These are phyloP conservation scores for Eristalis pertinax DNA, from an alignment of 2,888 invertebrate species.

Conservation along the genomic window DNA sequence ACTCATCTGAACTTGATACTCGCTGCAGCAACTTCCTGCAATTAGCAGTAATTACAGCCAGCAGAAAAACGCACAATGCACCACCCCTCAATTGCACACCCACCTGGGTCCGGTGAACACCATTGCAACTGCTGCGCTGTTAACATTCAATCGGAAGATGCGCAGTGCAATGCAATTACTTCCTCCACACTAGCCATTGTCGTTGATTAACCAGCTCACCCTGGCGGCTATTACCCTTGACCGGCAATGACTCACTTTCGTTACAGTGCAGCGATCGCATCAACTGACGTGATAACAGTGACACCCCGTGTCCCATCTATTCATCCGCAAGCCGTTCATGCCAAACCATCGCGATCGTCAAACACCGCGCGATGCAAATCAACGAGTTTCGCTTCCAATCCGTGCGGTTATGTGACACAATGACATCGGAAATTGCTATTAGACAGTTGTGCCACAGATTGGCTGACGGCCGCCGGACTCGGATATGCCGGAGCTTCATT, in stretches of 20 bases:
- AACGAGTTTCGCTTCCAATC: neutral
- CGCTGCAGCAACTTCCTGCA: neutral
- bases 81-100: neutral
- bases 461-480: neutral
- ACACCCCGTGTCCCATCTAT: neutral
- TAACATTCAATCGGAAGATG: neutral
- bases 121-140: neutral
- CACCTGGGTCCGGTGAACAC: neutral
- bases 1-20: too few relatives aligned
- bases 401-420: neutral
- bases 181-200: neutral
- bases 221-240: neutral
- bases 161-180: neutral
- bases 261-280: neutral
- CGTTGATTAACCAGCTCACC: neutral
- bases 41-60: neutral
- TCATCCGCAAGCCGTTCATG: neutral
- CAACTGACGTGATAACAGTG: neutral
- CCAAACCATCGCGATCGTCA: too few relatives aligned
- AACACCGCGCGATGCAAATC: neutral
- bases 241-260: neutral
- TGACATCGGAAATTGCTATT: constrained; percentile 3
- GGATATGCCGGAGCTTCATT: neutral
- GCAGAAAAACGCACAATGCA: neutral
- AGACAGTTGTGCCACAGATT: neutral